Conservation (phyloP, 2,797 vertebrate species). For the Silurus lanzhouensis region DNA sequence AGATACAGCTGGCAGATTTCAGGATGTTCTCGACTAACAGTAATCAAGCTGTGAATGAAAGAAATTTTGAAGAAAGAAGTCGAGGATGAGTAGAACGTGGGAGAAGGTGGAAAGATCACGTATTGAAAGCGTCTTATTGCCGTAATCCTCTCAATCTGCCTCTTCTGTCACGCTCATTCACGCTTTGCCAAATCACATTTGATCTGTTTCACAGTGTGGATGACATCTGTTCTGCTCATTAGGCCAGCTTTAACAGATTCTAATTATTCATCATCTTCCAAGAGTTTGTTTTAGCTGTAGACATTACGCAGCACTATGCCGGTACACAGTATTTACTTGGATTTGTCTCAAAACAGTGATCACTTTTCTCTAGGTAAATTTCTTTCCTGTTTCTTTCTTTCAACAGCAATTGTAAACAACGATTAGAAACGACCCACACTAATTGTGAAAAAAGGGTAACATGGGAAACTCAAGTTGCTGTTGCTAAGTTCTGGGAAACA, state of each 20-base stretch:
- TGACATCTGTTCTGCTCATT: slow-evolving; percentile 34
- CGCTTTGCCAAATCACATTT: slow-evolving; percentile 32
- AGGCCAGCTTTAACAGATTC: slow-evolving; percentile 5
- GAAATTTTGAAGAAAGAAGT: not conserved
- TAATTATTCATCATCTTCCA: slow-evolving; percentile 31
- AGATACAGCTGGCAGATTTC: too few species aligned
- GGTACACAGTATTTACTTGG: not conserved
- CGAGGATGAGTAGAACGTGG: not conserved
- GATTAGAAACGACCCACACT: not conserved
- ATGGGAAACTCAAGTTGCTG: not conserved
- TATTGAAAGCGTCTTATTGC: slow-evolving; percentile 9
- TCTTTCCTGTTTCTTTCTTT: not conserved
- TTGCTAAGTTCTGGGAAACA: not conserved
- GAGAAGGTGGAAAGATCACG: not conserved
- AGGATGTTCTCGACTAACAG: too few species aligned
- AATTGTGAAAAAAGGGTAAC: not conserved
- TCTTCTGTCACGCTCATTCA: slow-evolving; percentile 19
- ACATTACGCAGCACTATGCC: not conserved
- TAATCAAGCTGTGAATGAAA: not conserved
- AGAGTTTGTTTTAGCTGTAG: slow-evolving; percentile 25
- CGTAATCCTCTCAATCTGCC: slow-evolving; percentile 29
- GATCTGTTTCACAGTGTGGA: slow-evolving; percentile 27
- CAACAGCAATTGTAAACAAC: not conserved
- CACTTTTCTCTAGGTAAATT: not conserved
- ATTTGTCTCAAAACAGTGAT: slow-evolving; percentile 20